Percentiles rank a stretch among this genome's conserved stretches.
phyloP scores from a whole-genome alignment of 2,888 invertebrate species.

The Gortyna flavago region DNA sequence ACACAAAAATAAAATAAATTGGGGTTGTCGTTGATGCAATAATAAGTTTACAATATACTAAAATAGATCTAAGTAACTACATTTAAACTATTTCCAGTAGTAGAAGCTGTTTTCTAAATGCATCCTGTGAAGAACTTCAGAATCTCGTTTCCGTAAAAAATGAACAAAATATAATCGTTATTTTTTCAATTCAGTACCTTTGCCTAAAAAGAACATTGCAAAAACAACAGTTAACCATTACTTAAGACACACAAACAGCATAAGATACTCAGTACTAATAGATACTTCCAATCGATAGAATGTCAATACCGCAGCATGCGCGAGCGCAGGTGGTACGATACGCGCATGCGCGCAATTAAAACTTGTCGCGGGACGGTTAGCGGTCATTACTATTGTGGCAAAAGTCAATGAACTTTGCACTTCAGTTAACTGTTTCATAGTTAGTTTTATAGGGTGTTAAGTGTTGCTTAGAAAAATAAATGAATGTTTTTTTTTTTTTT shows the following conservation, averaged over 20 bases:
- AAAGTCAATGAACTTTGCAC: constrained; percentile 55
- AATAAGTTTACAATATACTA: too few species aligned
- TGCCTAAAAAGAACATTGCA: not conserved
- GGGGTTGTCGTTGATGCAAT: too few species aligned
- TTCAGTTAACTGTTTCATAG: constrained; percentile 32
- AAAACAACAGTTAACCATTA: constrained; percentile 1
- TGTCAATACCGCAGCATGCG: constrained; percentile 59
- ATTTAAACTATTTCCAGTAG: too few species aligned
- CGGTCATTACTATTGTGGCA: constrained; percentile 45
- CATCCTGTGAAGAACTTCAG: too few species aligned
- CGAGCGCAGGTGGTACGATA: constrained; percentile 65
- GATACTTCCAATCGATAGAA: constrained; percentile 55
- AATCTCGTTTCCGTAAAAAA: too few species aligned
- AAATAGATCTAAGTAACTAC: too few species aligned
- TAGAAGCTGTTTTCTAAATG: too few species aligned
- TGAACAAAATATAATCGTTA: too few species aligned
- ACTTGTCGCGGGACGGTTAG: constrained; percentile 69
- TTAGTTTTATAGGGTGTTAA: constrained; percentile 12
- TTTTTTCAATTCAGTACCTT: too few species aligned
- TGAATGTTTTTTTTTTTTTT: not conserved
- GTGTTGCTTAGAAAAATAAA: constrained; percentile 9
- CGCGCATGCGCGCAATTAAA: constrained; percentile 71
- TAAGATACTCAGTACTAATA: constrained; percentile 31
- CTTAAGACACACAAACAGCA: not conserved
- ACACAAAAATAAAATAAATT: too few species aligned